Evolutionary conservation across 35 echinoderm and acorn worm species (phyloP), one percentile per base, ranked within the genome.

Genomic region (Heliocidaris erythrogramma): DNA sequence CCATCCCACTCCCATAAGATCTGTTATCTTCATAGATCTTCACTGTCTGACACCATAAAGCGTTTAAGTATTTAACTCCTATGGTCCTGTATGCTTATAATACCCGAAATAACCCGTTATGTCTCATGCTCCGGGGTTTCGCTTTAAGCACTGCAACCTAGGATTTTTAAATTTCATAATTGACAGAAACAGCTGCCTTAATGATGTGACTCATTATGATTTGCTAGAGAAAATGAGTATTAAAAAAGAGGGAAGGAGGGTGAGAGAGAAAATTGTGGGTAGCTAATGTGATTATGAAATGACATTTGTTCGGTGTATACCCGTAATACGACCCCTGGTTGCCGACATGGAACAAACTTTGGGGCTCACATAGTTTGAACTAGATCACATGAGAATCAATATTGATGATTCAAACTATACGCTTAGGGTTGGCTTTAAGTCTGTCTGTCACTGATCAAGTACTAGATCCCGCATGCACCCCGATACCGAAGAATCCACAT

Each of bases 391-490:
- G 18, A 78, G n/a, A 78, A 24, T 24, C 65, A 78, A 27, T 78
- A 78, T n/a, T 78, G 65, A 78, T 78, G 65, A 78, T 78, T 78
- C 65, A 78, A 78, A 78, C 65, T n/a, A 78, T 78, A 13, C 52
- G 52, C 52, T 56, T 56, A 56, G 14, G 52, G 2, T 56, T 56
- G 52, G 52, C 52, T 56, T 11, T 56, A 56, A 56, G 18, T 78
- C 7, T 27, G 65, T 78, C 65, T 78, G 65, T 78, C 65, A 78
- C 21, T 78, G 27, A 8, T 78, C 65, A 78, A 78, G 27, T 78
- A 78, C 65, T 27, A n/a, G 18, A n/a, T 78, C 65, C 65, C 65
- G 27, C 65, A 78, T 78, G 65, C 17, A 78, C 65, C 65, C 27
- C 65, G 65, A 78, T 78, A 78, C 65, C 17, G 24, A 16, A 18